Evolutionary conservation across 2,113 vertebrate genomes (phyloP).

Genomic region (Catagonus wagneri): DNA sequence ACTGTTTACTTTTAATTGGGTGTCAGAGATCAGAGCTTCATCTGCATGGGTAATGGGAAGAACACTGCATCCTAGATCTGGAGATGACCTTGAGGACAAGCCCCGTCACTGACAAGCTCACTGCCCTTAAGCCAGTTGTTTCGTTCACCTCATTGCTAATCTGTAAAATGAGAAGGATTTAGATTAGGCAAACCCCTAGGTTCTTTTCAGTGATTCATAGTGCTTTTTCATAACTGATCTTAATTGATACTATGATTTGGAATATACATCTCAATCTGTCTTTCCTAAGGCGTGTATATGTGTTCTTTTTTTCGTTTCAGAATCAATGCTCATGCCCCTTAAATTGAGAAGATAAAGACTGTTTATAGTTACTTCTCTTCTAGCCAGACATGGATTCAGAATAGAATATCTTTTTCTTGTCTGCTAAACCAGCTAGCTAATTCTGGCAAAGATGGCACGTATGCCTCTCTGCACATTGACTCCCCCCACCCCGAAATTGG

Average conservation of each 20-base stretch:
- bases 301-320: slow-evolving; percentile 31
- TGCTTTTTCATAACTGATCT: slow-evolving; percentile 4
- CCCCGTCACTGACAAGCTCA: background rate
- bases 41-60: background rate
- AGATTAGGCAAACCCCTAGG: background rate
- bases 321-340: background rate
- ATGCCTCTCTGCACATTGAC: no score
- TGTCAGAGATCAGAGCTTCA: background rate
- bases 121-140: background rate
- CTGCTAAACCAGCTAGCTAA: slow-evolving; percentile 23
- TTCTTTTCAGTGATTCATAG: background rate
- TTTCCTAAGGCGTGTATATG: background rate
- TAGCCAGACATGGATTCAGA: background rate
- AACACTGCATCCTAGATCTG: background rate
- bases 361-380: background rate
- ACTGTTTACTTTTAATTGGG: background rate
- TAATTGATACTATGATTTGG: background rate
- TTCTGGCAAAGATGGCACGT: background rate
- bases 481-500: no score
- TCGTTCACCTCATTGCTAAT: background rate
- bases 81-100: background rate
- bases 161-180: slow-evolving; percentile 8
- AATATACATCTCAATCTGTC: background rate
- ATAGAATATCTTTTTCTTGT: background rate
- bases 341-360: background rate